phyloP scores from a whole-genome alignment of 2,113 vertebrate species.

The Apaloderma vittatum region DNA sequence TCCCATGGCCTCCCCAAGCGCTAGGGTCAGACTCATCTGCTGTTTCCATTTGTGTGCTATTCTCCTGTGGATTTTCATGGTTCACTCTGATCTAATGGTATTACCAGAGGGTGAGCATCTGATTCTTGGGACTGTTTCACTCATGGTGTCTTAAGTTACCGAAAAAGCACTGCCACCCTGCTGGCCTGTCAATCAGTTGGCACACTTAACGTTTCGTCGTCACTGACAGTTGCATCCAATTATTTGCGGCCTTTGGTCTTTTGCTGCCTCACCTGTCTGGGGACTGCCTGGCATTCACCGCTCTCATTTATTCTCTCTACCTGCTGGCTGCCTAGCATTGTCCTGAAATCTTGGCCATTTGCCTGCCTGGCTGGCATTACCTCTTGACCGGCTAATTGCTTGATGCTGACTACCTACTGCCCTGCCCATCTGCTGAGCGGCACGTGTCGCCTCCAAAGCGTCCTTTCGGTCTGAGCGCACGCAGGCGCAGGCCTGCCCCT shows the following conservation, averaged over 20 bases:
- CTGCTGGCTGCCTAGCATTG: conserved; percentile 56
- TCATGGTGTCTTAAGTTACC: conserved; percentile 55
- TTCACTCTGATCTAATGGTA: conserved; percentile 66
- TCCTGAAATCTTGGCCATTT: conserved; percentile 61
- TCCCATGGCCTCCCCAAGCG: conserved; percentile 73
- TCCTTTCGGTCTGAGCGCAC: background rate
- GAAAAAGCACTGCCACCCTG: conserved; percentile 57
- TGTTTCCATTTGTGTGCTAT: conserved; percentile 83
- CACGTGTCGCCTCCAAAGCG: conserved; percentile 21
- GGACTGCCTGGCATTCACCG: conserved; percentile 43
- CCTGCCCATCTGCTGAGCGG: conserved; percentile 36
- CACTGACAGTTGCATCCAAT: conserved; percentile 16
- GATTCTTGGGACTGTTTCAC: conserved; percentile 67
- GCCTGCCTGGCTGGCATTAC: conserved; percentile 66
- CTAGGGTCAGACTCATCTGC: conserved; percentile 80
- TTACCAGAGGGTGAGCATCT: conserved; percentile 73
- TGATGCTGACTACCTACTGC: conserved; percentile 49
- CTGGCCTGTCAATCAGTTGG: conserved; percentile 33
- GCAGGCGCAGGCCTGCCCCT: conserved; percentile 35
- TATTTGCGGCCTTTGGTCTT: conserved; percentile 43
- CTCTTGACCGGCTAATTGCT: conserved; percentile 60
- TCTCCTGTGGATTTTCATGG: conserved; percentile 79
- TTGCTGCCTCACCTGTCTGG: conserved; percentile 29
- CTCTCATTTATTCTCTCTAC: conserved; percentile 60
- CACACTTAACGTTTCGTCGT: conserved; percentile 53